These are phyloP conservation scores for Rhopalosiphum maidis DNA, from an alignment of 1,140 invertebrate genomes.

Conservation along the genomic window DNA sequence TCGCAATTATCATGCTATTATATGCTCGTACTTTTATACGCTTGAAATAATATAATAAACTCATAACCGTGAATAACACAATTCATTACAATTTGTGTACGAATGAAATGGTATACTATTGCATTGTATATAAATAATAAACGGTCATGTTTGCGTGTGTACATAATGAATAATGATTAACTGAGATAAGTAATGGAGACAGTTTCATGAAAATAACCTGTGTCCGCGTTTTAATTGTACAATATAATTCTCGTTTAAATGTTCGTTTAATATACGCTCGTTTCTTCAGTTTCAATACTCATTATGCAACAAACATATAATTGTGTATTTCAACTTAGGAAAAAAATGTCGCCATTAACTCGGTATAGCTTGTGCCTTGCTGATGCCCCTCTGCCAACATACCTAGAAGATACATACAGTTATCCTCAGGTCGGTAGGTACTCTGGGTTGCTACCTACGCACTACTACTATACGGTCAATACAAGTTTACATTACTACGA, in stretches of 20 bases:
- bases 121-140: neutral
- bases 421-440: neutral
- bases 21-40: neutral
- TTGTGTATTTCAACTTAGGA: neutral
- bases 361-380: neutral
- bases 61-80: neutral
- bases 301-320: neutral
- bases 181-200: conserved; percentile 10
- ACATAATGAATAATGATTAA: neutral
- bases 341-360: neutral
- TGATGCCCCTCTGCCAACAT: neutral
- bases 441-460: neutral
- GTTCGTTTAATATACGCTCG: neutral
- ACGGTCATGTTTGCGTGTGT: neutral
- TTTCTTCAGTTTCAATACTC: neutral
- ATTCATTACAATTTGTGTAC: neutral
- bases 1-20: neutral
- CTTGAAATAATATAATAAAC: neutral
- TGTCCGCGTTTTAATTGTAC: conserved; percentile 19
- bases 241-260: neutral
- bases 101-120: neutral
- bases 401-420: neutral
- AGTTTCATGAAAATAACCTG: conserved; percentile 1
- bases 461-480: neutral
- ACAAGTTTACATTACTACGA: neutral